Base-by-base conservation (phyloP, 2,113 vertebrate species). In the Falco punctatus region DNA sequence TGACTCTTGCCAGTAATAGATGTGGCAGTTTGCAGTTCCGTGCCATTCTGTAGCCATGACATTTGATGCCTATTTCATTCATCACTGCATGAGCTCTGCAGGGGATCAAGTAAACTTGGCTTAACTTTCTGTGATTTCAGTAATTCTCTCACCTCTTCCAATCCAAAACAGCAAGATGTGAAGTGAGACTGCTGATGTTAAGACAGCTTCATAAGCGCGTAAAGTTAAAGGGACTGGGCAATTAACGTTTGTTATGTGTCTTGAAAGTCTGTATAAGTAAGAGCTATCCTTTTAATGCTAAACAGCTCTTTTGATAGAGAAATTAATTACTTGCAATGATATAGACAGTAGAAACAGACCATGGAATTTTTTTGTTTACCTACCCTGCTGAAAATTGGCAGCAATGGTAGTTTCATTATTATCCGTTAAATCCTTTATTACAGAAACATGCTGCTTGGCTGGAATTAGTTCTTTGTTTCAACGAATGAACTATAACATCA, bases 401-500 rank as follows among this genome's bases (percentile, higher is more conserved):
- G 27, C 9, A 66, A 48, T 21, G 10, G 24, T 19, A 58, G 12
- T 59, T 78, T 74, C 55, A 24, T 72, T 64, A 23, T 23, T 67
- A 22, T 13, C 22, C 51, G 67, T 52, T 58, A 55, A 78, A 86
- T 15, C 35, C 15, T 70, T 52, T 27, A 35, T 75, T 48, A 12
- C 3, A 48, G 58, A 71, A 57, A 32, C 17, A 11, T 22, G 19
- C 26, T 54, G 11, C 35, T 8, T 12, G 27, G 51, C 52, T 90
- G 83, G 44, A 54, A 67, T n/a, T 30, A 75, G 27, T 15, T 54
- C 22, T 67, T 70, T 52, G 28, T 38, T 92, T 92, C 75, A 72
- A 79, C 16, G 16, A 35, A 8, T 3, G 11, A 59, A 22, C 64
- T 1, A 0, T 4, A n/a, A 28, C 2, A 1, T 19, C 46, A 54